Evolutionary conservation across 2,113 vertebrate genomes (phyloP).

Genomic region (Phaethornis superciliosus): DNA sequence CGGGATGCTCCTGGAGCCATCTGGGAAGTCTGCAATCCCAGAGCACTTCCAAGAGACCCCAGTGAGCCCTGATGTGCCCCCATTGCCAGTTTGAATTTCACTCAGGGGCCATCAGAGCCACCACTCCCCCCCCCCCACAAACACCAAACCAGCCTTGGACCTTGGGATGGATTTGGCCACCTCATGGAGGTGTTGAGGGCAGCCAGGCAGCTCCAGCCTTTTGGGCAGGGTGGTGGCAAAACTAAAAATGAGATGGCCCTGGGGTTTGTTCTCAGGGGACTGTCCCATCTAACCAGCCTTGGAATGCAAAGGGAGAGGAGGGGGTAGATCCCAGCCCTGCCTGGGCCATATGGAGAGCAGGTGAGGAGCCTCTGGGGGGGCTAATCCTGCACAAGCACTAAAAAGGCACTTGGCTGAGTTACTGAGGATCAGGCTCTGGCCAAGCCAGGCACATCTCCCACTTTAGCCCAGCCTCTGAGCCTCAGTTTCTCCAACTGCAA

Average conservation of each 20-base stretch:
- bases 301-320: not conserved
- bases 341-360: slow-evolving; percentile 1
- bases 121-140: not conserved
- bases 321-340: not conserved
- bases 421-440: not conserved
- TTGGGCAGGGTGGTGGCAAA: not conserved
- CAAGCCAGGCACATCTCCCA: not conserved
- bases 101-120: accelerated
- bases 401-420: not conserved
- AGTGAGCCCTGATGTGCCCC: accelerated
- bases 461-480: not conserved
- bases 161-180: accelerated
- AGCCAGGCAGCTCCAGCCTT: not conserved
- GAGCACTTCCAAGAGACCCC: not conserved
- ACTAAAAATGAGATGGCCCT: not conserved
- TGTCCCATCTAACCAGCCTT: not conserved
- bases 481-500: not conserved
- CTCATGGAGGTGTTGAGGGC: accelerated
- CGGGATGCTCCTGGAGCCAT: accelerated
- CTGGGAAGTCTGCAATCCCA: not conserved
- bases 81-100: not conserved
- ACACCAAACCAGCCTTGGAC: not conserved
- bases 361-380: slow-evolving; percentile 14
- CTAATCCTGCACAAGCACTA: slow-evolving; percentile 4
- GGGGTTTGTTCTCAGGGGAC: not conserved